Evolutionary conservation across 2,113 vertebrate genomes (phyloP), one percentile per base, ranked within the genome.

Genomic region (Saimiri boliviensis): DNA sequence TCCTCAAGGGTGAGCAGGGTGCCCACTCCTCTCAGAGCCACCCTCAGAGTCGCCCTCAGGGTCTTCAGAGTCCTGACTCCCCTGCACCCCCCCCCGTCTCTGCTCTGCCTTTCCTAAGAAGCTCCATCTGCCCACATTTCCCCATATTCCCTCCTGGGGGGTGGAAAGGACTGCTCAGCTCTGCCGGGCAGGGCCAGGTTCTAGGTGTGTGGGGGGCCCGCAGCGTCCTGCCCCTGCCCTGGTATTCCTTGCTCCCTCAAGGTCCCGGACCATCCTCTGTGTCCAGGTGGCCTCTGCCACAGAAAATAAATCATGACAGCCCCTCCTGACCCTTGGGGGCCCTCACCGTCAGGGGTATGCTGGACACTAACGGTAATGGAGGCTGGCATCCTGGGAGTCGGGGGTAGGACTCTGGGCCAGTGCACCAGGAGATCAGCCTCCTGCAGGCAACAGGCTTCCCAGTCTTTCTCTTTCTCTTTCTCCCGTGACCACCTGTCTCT

Each of bases 1-100:
- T 60, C 54, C 81, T 20, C n/a, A 5, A 10, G 54, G 37, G 42
- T 8, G 12, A 35, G 2, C 17, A 21, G 0, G 2, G 71, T 0
- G 1, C 40, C 37, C 0, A 0, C 7, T 1, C 74, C 60, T 47
- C 37, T 54, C 60, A 63, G 25, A 4, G 56, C 19, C 17, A 0
- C 8, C 4, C 32, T 47, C 6, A 60, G 21, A 4, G 52, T 21
- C 30, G 6, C 6, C 5, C 20, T 14, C 40, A 20, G 35, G 10
- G 0, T 54, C 73, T 17, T 32, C 20, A 2, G 5, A 32, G 58
- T 23, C 77, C 68, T 23, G 0, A 16, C 20, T 20, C 16, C 7
- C 35, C 6, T 11, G 6, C 7, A 30, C 1, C 27, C 17, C 20
- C 19, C 25, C 25, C n/a, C 0, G 1, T 45, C 73, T 42, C 47